Conservation (phyloP, 1,140 invertebrate genomes). For the Trachelipus rathkii region DNA sequence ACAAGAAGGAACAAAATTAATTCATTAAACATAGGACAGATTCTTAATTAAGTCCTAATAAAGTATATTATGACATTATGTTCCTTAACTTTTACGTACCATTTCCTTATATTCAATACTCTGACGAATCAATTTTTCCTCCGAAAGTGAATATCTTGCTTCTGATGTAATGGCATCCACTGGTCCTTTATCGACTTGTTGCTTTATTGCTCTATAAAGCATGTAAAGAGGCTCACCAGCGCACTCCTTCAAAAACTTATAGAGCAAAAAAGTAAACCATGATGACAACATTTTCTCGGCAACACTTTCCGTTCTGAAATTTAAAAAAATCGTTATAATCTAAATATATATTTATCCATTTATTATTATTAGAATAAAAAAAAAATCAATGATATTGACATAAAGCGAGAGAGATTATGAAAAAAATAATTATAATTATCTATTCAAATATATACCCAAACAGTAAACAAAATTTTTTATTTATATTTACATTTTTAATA, state of each 20-base stretch:
- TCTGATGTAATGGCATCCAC: constrained; percentile 98
- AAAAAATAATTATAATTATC: too few species aligned
- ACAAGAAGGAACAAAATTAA: constrained; percentile 7
- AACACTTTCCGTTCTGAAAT: constrained; percentile 85
- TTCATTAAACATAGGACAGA: too few species aligned
- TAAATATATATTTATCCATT: constrained; percentile 2
- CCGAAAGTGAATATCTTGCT: constrained; percentile 93
- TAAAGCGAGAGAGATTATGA: not conserved
- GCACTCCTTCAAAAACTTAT: constrained; percentile 95
- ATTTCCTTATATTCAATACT: constrained; percentile 94
- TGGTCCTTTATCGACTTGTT: constrained; percentile 98
- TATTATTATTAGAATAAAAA: not conserved
- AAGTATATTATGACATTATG: too few species aligned
- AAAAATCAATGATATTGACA: constrained; percentile 3
- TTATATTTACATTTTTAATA: too few species aligned
- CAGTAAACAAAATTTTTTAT: too few species aligned
- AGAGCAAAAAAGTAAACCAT: constrained; percentile 99
- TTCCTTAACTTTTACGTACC: constrained; percentile 60
- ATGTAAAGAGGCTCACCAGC: constrained; percentile 97
- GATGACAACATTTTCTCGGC: constrained; percentile 99
- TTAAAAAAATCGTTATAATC: constrained; percentile 37
- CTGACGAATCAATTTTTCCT: constrained; percentile 97
- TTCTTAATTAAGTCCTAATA: too few species aligned
- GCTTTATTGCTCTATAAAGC: constrained; percentile 96
- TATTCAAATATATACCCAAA: too few species aligned